Conservation (phyloP, 2,797 vertebrate genomes). For the Naso thynnoides region DNA sequence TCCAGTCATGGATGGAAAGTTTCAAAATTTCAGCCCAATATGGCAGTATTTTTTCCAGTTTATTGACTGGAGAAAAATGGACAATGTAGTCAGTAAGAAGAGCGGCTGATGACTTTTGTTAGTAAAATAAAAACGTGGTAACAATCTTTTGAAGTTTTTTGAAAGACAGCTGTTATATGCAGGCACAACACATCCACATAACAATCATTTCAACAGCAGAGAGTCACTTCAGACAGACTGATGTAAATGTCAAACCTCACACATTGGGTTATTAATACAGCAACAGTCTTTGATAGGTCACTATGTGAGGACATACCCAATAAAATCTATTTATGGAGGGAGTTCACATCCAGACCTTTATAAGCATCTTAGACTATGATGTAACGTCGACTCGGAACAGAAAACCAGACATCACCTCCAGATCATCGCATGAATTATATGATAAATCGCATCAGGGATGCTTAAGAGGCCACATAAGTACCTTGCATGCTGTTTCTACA, state of each 20-base stretch:
- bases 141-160: too few species aligned
- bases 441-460: conserved; percentile 16
- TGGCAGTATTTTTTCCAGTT: neutral
- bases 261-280: conserved; percentile 27
- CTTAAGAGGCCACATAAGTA: conserved; percentile 9
- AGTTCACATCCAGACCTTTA: conserved; percentile 17
- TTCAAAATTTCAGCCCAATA: neutral
- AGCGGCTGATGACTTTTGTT: conserved; percentile 9
- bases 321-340: conserved; percentile 37
- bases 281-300: conserved; percentile 13
- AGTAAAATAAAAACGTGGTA: conserved; percentile 20
- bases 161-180: conserved; percentile 11
- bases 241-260: conserved; percentile 21
- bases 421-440: conserved; percentile 33
- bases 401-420: conserved; percentile 12
- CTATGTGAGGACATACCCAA: conserved; percentile 14
- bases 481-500: neutral
- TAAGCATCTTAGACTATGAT: conserved; percentile 24
- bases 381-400: conserved; percentile 6
- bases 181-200: neutral
- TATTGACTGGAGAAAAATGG: neutral
- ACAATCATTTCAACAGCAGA: too few species aligned
- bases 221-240: conserved; percentile 12
- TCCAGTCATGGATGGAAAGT: neutral
- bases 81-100: conserved; percentile 16